Evolutionary conservation across 2,888 invertebrate genomes (phyloP).

Genomic region (Labia minor): DNA sequence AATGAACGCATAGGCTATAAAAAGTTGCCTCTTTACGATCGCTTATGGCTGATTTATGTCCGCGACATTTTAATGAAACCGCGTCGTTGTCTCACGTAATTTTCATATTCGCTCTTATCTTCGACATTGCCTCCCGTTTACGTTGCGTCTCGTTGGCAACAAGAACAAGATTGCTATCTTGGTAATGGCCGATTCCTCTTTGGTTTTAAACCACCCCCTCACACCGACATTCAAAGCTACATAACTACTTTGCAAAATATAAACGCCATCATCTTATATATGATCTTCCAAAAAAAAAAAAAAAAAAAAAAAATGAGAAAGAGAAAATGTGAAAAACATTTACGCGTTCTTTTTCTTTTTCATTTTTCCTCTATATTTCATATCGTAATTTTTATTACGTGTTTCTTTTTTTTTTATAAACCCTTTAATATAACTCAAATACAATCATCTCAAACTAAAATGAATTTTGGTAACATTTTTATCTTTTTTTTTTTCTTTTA

Average conservation of each 20-base stretch:
- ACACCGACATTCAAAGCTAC: no score
- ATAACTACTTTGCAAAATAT: not conserved
- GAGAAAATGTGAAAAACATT: not conserved
- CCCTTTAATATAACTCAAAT: not conserved
- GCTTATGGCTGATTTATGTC: constrained; percentile 6
- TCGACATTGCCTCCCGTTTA: not conserved
- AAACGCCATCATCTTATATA: not conserved
- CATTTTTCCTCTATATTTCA: not conserved
- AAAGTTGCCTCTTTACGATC: constrained; percentile 13
- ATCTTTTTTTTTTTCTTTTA: not conserved
- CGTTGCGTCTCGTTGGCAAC: not conserved
- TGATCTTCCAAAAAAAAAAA: no score
- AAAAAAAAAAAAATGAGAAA: no score
- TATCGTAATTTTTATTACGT: not conserved
- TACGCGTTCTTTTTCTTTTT: not conserved
- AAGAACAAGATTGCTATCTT: not conserved
- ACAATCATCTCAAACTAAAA: not conserved
- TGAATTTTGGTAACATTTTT: not conserved
- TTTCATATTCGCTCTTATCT: not conserved
- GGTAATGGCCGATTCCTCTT: constrained; percentile 1
- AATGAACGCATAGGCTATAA: not conserved
- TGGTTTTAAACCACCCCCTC: not conserved
- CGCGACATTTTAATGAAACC: constrained; percentile 13
- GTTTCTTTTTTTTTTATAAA: not conserved
- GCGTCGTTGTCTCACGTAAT: not conserved